These are phyloP conservation scores for Drosophila kurseongensis DNA, from an alignment of 1,140 invertebrate genomes.

Conservation along the genomic window DNA sequence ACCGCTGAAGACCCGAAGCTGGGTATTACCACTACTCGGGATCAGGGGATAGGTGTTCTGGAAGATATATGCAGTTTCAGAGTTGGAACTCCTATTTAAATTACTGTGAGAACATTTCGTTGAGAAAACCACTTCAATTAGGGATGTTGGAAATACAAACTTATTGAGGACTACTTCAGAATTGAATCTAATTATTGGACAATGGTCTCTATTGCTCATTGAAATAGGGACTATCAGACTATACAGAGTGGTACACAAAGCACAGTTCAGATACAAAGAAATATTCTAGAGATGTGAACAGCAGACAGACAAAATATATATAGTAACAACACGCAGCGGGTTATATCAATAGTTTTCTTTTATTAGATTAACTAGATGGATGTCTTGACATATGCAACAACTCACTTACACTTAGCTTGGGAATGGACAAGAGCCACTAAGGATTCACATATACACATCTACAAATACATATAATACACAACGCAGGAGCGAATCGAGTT, in stretches of 20 bases:
- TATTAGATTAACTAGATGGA: slow-evolving; percentile 51
- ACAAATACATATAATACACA: slow-evolving; percentile 64
- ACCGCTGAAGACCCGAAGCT: slow-evolving; percentile 90
- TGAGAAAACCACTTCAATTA: too few relatives aligned
- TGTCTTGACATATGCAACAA: slow-evolving; percentile 68
- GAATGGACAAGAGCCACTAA: slow-evolving; percentile 48
- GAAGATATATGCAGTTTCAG: slow-evolving; percentile 3
- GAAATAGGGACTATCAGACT: neutral
- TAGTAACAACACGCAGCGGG: neutral
- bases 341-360: slow-evolving; percentile 38
- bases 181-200: too few relatives aligned
- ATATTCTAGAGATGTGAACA: neutral
- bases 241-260: neutral
- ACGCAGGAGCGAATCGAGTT: slow-evolving; percentile 25
- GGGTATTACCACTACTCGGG: slow-evolving; percentile 86
- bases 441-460: slow-evolving; percentile 31
- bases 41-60: slow-evolving; percentile 87
- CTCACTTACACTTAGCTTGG: slow-evolving; percentile 45
- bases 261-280: neutral
- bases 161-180: too few relatives aligned
- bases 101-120: too few relatives aligned
- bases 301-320: neutral
- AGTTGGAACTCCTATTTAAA: neutral
- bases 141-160: too few relatives aligned
- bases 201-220: too few relatives aligned